Evolutionary conservation across 2,888 invertebrate genomes (phyloP), one percentile per base, ranked within the genome.

Genomic region (Elmis aenea): DNA sequence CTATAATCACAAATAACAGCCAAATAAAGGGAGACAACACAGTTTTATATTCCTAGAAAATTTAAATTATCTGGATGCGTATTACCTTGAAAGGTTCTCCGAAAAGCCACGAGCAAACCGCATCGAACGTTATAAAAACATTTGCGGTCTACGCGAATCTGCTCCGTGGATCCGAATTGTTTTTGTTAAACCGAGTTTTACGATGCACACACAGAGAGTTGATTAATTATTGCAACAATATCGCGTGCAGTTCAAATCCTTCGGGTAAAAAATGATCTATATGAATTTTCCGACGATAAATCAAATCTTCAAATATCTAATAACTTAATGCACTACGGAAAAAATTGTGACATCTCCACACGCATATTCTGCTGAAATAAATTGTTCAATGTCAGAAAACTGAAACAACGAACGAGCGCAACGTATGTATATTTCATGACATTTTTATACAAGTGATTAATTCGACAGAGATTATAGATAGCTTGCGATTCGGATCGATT

Each of bases 271-370:
- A 25, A 8, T 10, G 14, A 26, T 22, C 43, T 33, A 37, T 49
- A 52, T 50, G 45, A 46, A 48, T 49, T 42, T 38, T 42, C 27
- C 36, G 16, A 34, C 44, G 13, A 53, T 55, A 52, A 55, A 55
- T 55, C 55, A 48, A 35, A 11, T 26, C 29, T 33, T 35, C 34
- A 29, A 40, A 52, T 46, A 46, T 45, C 52, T 48, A 55, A 55
- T 55, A 53, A 53, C 51, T 46, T 55, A 55, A 55, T 55, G 55
- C 44, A 50, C 42, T 40, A 42, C 34, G 34, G 42, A 36, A 52
- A 52, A 50, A 48, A 49, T 42, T 42, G 27, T 45, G 47, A 42
- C 44, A 33, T 34, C 42, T 42, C 41, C 39, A 29, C 31, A 20
- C 31, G 33, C 33, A 34, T 45, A 43, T 41, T 44, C 38, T 42